Conservation (phyloP, 2,113 vertebrate species). For the Gallinago jamesoni region DNA sequence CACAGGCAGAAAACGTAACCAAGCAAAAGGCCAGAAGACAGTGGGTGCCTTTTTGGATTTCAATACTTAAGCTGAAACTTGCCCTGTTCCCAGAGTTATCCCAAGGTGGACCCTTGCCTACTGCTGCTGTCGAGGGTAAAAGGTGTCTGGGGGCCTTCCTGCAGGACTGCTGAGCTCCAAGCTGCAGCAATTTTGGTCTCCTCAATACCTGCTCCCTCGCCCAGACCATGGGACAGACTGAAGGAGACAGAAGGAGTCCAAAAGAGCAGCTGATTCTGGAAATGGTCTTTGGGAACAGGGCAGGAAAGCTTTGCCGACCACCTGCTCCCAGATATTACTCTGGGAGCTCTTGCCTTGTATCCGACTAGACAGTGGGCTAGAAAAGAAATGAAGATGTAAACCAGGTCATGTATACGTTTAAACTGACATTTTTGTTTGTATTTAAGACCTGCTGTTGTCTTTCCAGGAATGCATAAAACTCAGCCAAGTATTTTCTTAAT, state of each 20-base stretch:
- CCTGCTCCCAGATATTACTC: background rate
- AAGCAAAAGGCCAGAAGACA: background rate
- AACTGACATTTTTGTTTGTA: constrained; percentile 16
- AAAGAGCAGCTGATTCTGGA: background rate
- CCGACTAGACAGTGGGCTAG: background rate
- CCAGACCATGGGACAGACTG: fast-evolving
- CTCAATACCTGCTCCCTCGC: background rate
- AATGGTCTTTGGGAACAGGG: fast-evolving
- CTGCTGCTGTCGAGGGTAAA: background rate
- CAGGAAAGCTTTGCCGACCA: background rate
- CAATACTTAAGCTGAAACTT: background rate
- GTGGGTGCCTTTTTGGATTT: background rate
- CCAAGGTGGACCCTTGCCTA: background rate
- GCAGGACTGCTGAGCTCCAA: background rate
- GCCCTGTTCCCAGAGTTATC: background rate
- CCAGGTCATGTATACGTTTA: background rate
- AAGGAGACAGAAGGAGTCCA: background rate
- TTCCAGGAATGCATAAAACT: constrained; percentile 4
- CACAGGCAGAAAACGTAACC: background rate
- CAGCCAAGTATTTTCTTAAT: constrained; percentile 30
- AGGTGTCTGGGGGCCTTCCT: background rate
- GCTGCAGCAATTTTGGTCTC: background rate
- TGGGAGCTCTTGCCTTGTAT: background rate
- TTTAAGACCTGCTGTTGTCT: constrained; percentile 11
- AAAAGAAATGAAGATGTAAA: background rate